Evolutionary conservation across 1,140 invertebrate genomes (phyloP).

Genomic region (Coelopa frigida): DNA sequence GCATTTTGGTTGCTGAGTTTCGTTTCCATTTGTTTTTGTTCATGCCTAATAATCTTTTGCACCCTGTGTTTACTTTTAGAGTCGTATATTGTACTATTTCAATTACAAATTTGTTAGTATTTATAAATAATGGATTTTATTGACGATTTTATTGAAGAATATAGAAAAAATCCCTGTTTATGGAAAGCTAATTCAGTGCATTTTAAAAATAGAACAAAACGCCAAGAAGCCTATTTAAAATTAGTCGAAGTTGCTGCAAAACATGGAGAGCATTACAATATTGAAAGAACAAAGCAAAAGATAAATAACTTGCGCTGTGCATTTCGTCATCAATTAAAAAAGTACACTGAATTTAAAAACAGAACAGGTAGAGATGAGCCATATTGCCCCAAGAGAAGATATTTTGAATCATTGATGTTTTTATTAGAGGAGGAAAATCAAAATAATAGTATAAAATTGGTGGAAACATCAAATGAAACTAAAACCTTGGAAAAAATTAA

Average conservation of each 20-base stretch:
- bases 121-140: slow-evolving; percentile 37
- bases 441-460: slow-evolving; percentile 19
- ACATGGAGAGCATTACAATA: slow-evolving; percentile 41
- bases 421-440: slow-evolving; percentile 40
- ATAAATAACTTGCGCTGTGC: slow-evolving; percentile 43
- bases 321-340: slow-evolving; percentile 41
- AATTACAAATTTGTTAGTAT: too few species aligned
- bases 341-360: slow-evolving; percentile 39
- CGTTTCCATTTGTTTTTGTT: too few species aligned
- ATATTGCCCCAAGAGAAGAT: slow-evolving; percentile 38
- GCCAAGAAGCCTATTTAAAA: slow-evolving; percentile 39
- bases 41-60: too few species aligned
- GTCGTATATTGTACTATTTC: too few species aligned
- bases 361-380: slow-evolving; percentile 40
- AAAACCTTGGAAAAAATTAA: too few species aligned
- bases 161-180: slow-evolving; percentile 39
- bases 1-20: too few species aligned
- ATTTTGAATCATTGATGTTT: slow-evolving; percentile 43
- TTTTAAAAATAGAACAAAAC: slow-evolving; percentile 32
- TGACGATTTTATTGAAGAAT: slow-evolving; percentile 43
- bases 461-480: slow-evolving; percentile 23
- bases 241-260: slow-evolving; percentile 39
- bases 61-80: too few species aligned
- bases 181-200: slow-evolving; percentile 40
- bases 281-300: slow-evolving; percentile 42